Percentiles rank a stretch among this genome's conserved stretches.
phyloP scores from a whole-genome alignment of 2,888 invertebrate species.

The Metalampra italica region DNA sequence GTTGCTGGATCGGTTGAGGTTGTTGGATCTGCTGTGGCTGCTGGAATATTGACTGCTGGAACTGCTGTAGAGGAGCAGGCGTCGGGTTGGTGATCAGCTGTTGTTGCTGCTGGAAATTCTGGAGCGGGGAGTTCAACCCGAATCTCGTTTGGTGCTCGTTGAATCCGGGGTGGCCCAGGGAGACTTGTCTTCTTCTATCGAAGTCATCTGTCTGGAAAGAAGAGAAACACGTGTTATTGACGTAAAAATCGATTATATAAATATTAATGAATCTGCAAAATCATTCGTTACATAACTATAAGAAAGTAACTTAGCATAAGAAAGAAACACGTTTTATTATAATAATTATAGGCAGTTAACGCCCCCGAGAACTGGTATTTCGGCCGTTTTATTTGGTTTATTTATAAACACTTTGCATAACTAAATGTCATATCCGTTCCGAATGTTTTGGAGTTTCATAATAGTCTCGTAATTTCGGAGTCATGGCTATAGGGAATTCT shows the following conservation, averaged over 20 bases:
- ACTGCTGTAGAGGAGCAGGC: conserved; percentile 53
- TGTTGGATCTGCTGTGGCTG: conserved; percentile 36
- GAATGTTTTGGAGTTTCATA: no score
- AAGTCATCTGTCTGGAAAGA: conserved; percentile 70
- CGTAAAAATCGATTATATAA: no score
- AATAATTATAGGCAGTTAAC: no score
- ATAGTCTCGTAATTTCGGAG: no score
- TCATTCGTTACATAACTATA: no score
- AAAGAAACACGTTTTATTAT: no score
- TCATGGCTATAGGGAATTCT: no score
- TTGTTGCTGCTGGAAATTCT: conserved; percentile 55
- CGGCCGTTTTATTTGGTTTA: no score
- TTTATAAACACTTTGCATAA: neutral
- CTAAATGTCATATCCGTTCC: no score
- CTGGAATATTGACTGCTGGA: conserved; percentile 40
- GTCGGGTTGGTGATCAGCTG: conserved; percentile 41
- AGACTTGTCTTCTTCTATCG: conserved; percentile 66
- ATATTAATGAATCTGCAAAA: no score
- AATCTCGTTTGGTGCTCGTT: conserved; percentile 71
- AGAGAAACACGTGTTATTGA: conserved; percentile 8
- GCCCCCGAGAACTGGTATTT: no score
- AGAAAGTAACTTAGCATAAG: no score
- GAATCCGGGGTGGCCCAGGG: conserved; percentile 59
- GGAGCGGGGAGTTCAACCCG: conserved; percentile 62
- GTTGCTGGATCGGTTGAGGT: conserved; percentile 26